Evolutionary conservation across 2,797 vertebrate genomes (phyloP).

Genomic region (Parotocinclus haroldoi): DNA sequence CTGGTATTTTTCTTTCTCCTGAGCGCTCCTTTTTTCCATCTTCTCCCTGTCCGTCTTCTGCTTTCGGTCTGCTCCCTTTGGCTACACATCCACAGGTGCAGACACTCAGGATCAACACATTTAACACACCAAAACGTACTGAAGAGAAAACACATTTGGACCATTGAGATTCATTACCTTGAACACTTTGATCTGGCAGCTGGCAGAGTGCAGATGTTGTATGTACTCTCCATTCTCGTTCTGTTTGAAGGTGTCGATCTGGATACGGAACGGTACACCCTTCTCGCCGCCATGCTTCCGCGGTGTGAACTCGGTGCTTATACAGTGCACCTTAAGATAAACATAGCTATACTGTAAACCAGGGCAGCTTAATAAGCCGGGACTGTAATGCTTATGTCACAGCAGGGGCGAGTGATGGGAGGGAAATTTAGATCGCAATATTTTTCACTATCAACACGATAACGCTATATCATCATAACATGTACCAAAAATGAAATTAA

Average conservation of each 20-base stretch:
- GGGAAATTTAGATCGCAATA: too few relatives aligned
- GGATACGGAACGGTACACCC: conserved; percentile 90
- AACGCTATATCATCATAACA: too few relatives aligned
- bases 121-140: background rate
- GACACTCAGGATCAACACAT: background rate
- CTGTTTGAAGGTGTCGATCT: conserved; percentile 89
- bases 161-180: conserved; percentile 72
- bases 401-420: too few relatives aligned
- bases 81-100: conserved; percentile 62
- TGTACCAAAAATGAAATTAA: too few relatives aligned
- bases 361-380: too few relatives aligned
- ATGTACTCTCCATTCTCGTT: conserved; percentile 84
- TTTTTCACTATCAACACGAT: too few relatives aligned
- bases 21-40: conserved; percentile 85
- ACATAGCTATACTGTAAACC: too few relatives aligned
- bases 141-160: background rate
- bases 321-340: conserved; percentile 85
- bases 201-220: conserved; percentile 87
- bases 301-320: conserved; percentile 95
- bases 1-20: conserved; percentile 92
- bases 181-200: conserved; percentile 98
- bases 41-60: conserved; percentile 94
- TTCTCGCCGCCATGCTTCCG: conserved; percentile 95
- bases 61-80: conserved; percentile 95
- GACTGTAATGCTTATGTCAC: too few relatives aligned